Base-by-base conservation (phyloP, 2,113 vertebrate species). In the Eretmochelys imbricata region DNA sequence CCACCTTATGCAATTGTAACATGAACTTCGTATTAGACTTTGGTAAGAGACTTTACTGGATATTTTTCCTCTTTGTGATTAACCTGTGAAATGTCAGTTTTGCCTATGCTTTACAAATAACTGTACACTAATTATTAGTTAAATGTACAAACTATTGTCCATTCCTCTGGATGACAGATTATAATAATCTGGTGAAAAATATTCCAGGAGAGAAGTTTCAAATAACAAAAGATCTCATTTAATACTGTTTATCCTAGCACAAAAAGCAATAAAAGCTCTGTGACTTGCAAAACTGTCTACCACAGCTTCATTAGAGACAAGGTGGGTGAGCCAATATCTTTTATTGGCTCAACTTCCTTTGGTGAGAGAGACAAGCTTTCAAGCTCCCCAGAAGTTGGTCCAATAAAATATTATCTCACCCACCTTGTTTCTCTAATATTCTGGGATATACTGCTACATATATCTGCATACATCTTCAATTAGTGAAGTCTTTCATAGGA, bases 181-280 rank as follows among this genome's bases (percentile, higher is more conserved):
- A 22, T 1, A 80, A 7, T 4, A 80, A 55, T 51, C 24, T 53
- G 6, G 59, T 84, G 3, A 72, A 92, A 95, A 90, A 48, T 20
- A 2, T 85, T 48, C 12, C 85, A 59, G 13, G 10, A 93, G 93
- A 85, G 65, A 92, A 75, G 50, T 42, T 48, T 89, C 25, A 83
- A 57, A 2, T 2, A 59, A 72, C 46, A 1, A 55, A 53, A 76
- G 62, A n/a, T 4, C 5, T 80, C 24, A 92, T 85, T 88, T 87
- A 80, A 82, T 92, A n/a, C 46, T 87, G 8, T 88, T 94, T 92
- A 83, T 83, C 22, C 13, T 72, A 69, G 50, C 35, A 75, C 1
- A 59, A 88, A 93, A 25, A 7, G 0, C 2, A 82, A 22, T 27
- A 82, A 48, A 85, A 42, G 5, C 10, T 76, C 5, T 57, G 1